These are phyloP conservation scores for Oxycera nigricornis DNA, from an alignment of 2,888 invertebrate genomes.

Conservation along the genomic window DNA sequence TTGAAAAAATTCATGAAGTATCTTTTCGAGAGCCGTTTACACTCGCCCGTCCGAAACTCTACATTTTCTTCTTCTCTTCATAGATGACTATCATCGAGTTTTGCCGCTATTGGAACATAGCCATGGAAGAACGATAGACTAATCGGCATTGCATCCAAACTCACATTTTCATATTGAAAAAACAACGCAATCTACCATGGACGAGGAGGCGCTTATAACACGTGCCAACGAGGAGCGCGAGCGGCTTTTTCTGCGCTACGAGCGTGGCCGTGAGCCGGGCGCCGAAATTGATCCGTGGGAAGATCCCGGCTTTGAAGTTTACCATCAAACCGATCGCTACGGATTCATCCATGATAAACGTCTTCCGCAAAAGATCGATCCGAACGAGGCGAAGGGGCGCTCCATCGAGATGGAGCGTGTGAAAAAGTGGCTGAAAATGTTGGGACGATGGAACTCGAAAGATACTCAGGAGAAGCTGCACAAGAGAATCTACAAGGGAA, in stretches of 20 bases:
- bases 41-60: no score
- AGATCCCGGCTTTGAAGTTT: constrained; percentile 89
- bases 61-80: not conserved
- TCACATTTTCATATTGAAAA: not conserved
- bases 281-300: constrained; percentile 95
- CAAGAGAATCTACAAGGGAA: constrained; percentile 89
- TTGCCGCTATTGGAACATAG: not conserved
- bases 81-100: constrained; percentile 30
- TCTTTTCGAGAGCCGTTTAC: no score
- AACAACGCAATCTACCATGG: constrained; percentile 33
- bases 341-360: constrained; percentile 92
- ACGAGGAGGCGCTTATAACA: constrained; percentile 78
- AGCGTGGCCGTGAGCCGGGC: constrained; percentile 81
- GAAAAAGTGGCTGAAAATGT: constrained; percentile 96
- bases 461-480: constrained; percentile 76
- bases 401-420: constrained; percentile 84
- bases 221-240: constrained; percentile 88
- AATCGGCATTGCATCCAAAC: not conserved
- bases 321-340: constrained; percentile 88
- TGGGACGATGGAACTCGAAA: constrained; percentile 77
- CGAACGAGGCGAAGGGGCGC: constrained; percentile 74
- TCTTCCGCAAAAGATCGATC: constrained; percentile 73
- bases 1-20: no score
- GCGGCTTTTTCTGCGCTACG: constrained; percentile 87
- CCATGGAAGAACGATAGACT: constrained; percentile 19